These are phyloP conservation scores for Lacerta viridis DNA, from an alignment of 2,797 vertebrate species.

Conservation along the genomic window DNA sequence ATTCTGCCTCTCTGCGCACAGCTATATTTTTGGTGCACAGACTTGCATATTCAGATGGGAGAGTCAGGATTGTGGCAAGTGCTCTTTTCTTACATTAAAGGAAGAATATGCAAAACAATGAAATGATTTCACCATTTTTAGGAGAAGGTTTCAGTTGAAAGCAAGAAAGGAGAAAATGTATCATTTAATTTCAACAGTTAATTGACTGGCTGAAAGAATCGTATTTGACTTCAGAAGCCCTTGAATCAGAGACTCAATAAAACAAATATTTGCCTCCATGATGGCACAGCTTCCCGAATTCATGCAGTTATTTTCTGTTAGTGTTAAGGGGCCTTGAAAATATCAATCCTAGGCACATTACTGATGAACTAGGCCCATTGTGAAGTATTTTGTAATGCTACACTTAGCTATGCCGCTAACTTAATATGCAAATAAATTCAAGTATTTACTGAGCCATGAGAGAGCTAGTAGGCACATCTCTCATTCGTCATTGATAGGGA, in stretches of 20 bases:
- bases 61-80: neutral
- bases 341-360: slow-evolving; percentile 57
- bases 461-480: slow-evolving; percentile 65
- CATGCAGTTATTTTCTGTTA: slow-evolving; percentile 66
- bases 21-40: neutral
- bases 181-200: neutral
- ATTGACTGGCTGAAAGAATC: neutral
- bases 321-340: slow-evolving; percentile 60
- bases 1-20: too few relatives aligned
- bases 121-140: neutral
- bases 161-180: neutral
- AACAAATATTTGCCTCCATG: slow-evolving; percentile 59
- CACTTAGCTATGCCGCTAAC: slow-evolving; percentile 51
- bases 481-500: slow-evolving; percentile 60
- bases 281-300: slow-evolving; percentile 50
- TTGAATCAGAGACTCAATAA: neutral
- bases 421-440: slow-evolving; percentile 76
- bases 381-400: slow-evolving; percentile 44
- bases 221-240: neutral
- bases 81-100: neutral
- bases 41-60: neutral
- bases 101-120: neutral
- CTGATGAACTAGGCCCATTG: slow-evolving; percentile 49
- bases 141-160: neutral
- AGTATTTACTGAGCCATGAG: slow-evolving; percentile 74